Conservation (phyloP, 2,113 vertebrate species). For the Rutilus rutilus region DNA sequence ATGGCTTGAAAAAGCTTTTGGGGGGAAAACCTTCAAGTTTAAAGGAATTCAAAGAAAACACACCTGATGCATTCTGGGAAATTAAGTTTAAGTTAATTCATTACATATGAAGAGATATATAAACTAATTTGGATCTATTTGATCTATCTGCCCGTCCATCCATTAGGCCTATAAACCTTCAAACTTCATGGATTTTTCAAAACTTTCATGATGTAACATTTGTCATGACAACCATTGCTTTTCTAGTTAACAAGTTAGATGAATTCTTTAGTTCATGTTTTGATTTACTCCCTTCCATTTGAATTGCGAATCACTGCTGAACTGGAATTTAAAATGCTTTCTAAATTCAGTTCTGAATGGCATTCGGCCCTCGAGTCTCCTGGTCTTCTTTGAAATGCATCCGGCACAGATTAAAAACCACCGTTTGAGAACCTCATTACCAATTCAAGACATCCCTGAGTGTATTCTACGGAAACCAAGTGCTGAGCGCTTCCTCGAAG, state of each 20-base stretch:
- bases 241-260: neutral
- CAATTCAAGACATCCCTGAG: slow-evolving; percentile 6
- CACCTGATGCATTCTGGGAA: neutral
- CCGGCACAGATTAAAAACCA: neutral
- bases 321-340: no score
- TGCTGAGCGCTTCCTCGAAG: slow-evolving; percentile 13
- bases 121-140: no score
- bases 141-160: neutral
- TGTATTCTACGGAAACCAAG: neutral
- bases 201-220: neutral
- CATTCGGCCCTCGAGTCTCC: neutral
- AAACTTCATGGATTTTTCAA: neutral
- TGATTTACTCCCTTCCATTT: neutral
- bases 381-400: neutral
- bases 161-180: neutral
- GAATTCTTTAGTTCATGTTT: neutral
- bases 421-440: neutral
- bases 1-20: no score
- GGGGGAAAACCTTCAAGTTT: no score
- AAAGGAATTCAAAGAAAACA: neutral
- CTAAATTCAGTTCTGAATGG: neutral
- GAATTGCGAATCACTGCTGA: neutral
- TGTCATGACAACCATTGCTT: neutral
- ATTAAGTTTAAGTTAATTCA: neutral
- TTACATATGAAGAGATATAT: no score